These are phyloP conservation scores for Pluvianellus socialis DNA, from an alignment of 2,113 vertebrate genomes.

Conservation along the genomic window DNA sequence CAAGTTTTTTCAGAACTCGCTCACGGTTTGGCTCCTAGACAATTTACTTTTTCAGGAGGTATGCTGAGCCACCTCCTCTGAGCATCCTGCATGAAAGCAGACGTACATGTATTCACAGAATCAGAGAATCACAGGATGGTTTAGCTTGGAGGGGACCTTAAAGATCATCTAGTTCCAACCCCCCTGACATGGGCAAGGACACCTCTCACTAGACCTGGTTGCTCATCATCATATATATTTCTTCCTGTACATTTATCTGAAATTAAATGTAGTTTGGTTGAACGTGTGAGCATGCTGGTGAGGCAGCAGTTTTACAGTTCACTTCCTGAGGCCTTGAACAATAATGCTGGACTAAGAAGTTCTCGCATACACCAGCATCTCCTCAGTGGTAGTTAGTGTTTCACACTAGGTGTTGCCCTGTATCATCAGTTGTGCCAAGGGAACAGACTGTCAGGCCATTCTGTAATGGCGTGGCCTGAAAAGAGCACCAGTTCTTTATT, in stretches of 20 bases:
- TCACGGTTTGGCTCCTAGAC: background rate
- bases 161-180: too few relatives aligned
- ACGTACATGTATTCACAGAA: background rate
- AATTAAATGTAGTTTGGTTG: background rate
- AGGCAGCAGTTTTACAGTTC: background rate
- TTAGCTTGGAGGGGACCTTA: too few relatives aligned
- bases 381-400: background rate
- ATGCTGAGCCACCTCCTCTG: background rate
- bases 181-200: too few relatives aligned
- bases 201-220: too few relatives aligned
- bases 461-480: background rate
- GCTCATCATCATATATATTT: background rate
- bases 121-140: too few relatives aligned
- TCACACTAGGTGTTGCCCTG: background rate
- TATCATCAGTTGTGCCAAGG: background rate
- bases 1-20: background rate
- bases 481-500: background rate
- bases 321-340: background rate
- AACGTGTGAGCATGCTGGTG: background rate
- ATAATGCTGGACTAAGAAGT: background rate
- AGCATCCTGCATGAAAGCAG: background rate
- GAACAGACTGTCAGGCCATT: background rate
- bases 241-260: background rate
- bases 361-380: background rate
- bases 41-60: background rate